These are phyloP conservation scores for Procavia capensis DNA, from an alignment of 2,113 vertebrate species.

Conservation along the genomic window DNA sequence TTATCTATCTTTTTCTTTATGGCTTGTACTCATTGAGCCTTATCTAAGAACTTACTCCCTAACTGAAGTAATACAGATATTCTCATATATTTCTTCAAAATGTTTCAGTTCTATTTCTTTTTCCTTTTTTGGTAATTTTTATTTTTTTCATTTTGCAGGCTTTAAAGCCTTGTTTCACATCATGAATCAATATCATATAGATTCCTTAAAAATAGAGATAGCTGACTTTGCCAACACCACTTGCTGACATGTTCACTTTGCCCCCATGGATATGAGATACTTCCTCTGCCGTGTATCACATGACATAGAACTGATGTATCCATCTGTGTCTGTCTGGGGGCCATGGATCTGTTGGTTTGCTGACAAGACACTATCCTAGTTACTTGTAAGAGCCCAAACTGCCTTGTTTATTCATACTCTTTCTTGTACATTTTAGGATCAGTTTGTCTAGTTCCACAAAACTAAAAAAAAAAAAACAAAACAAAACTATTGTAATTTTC, in stretches of 20 bases:
- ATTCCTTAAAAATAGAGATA: slow-evolving; percentile 20
- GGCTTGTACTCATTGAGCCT: background rate
- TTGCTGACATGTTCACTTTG: background rate
- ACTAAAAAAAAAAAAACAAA: background rate
- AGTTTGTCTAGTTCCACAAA: background rate
- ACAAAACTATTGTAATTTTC: background rate
- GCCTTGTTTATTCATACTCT: background rate
- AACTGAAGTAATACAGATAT: background rate
- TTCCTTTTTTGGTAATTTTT: too few relatives aligned
- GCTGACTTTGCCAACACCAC: background rate
- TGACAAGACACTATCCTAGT: slow-evolving; percentile 31
- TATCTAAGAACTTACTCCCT: background rate
- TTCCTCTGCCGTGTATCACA: background rate
- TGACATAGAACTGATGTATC: background rate
- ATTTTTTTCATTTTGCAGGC: background rate
- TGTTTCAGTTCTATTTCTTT: slow-evolving; percentile 1
- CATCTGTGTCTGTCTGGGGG: background rate
- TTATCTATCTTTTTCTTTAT: background rate
- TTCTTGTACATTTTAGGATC: slow-evolving; percentile 22
- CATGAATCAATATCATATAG: background rate
- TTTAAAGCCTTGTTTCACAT: background rate
- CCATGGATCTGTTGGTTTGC: background rate
- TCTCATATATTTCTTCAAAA: background rate
- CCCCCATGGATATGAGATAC: background rate
- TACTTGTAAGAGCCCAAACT: background rate